phyloP scores from a whole-genome alignment of 2,113 vertebrate genomes.

The Callipepla californica region DNA sequence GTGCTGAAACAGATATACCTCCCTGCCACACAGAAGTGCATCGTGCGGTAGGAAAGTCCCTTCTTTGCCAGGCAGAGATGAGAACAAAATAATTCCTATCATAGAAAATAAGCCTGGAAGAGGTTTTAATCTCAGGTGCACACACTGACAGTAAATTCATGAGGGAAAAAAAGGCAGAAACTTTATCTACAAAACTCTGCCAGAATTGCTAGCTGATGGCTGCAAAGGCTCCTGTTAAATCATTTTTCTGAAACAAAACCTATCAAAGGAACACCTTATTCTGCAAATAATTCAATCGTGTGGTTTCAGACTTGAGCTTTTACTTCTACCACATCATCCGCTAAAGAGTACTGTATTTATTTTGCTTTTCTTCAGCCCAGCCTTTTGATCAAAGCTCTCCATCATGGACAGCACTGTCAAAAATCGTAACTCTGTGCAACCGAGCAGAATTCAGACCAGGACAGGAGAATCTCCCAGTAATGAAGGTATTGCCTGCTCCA shows the following conservation, averaged over 20 bases:
- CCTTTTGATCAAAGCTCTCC: conserved; percentile 82
- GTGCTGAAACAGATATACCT: fast-evolving
- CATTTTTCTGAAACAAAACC: not conserved
- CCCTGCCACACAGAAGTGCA: not conserved
- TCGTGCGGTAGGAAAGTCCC: not conserved
- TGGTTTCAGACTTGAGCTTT: not conserved
- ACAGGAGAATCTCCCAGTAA: conserved; percentile 80
- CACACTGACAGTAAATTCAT: not conserved
- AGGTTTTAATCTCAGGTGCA: not conserved
- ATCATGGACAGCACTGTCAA: conserved; percentile 79
- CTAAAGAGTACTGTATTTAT: not conserved
- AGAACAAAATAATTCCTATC: not conserved
- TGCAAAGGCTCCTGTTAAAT: not conserved
- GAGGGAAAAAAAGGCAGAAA: not conserved
- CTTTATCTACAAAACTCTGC: not conserved
- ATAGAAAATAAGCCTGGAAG: not conserved
- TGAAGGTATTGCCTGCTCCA: conserved; percentile 77
- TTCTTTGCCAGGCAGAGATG: not conserved
- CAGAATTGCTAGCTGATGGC: fast-evolving
- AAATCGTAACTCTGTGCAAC: conserved; percentile 82
- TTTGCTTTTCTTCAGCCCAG: conserved; percentile 73
- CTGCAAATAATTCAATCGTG: not conserved
- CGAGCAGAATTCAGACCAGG: conserved; percentile 82
- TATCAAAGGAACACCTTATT: not conserved
- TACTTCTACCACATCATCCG: fast-evolving